Evolutionary conservation across 2,888 invertebrate species (phyloP).

Genomic region (Drosophila conformis): DNA sequence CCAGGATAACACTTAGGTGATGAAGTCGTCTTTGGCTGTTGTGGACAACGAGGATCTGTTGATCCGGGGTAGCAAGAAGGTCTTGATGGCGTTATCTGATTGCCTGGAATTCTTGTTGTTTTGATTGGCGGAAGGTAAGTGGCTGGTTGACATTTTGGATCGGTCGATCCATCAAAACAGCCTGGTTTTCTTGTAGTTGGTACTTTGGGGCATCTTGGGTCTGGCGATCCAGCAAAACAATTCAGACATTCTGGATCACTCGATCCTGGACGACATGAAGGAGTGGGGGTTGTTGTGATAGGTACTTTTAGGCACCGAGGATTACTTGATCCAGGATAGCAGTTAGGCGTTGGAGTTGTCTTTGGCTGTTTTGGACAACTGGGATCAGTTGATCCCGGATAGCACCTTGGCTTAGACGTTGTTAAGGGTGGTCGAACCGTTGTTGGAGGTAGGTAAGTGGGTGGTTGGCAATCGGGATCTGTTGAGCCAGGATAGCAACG

Average conservation of each 20-base stretch:
- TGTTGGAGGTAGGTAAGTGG: conserved; percentile 14
- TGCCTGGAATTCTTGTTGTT: conserved; percentile 35
- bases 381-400: conserved; percentile 65
- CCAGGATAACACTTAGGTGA: too few relatives aligned
- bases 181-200: conserved; percentile 50
- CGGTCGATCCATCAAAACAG: conserved; percentile 84
- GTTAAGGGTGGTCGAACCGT: background rate
- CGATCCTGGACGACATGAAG: conserved; percentile 65
- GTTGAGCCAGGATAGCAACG: conserved; percentile 70
- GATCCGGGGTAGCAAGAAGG: conserved; percentile 33
- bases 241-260: conserved; percentile 72
- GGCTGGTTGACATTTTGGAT: conserved; percentile 68
- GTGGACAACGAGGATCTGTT: conserved; percentile 63
- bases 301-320: conserved; percentile 61
- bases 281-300: conserved; percentile 14
- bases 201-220: conserved; percentile 47
- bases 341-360: conserved; percentile 27
- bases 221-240: conserved; percentile 83
- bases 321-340: conserved; percentile 48
- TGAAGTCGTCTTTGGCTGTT: too few relatives aligned
- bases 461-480: conserved; percentile 54
- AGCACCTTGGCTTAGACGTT: conserved; percentile 23
- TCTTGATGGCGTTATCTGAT: conserved; percentile 22
- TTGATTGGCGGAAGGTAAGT: conserved; percentile 50
- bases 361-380: conserved; percentile 48